Percentiles rank a stretch among this genome's conserved stretches.
Conservation (phyloP, 2,888 invertebrate genomes). For the Hirtodrosophila histrioides region DNA sequence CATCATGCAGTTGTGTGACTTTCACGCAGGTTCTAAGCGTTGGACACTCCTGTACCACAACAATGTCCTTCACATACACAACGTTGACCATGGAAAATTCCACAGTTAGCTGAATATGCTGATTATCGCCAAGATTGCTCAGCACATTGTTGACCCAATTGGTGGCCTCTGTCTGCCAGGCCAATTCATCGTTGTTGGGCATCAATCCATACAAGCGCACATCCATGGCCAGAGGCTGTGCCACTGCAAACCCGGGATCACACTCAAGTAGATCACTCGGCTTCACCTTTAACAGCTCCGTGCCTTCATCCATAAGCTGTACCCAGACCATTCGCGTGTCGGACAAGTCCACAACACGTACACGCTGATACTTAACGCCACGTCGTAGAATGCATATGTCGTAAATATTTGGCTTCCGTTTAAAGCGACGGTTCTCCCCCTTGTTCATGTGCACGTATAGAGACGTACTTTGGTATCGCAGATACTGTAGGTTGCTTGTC, state of each 20-base stretch:
- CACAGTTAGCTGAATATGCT: conserved; percentile 43
- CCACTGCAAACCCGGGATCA: conserved; percentile 2
- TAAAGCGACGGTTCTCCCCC: conserved; percentile 8
- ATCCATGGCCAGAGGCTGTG: conserved; percentile 43
- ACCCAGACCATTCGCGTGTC: conserved; percentile 23
- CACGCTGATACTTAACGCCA: conserved; percentile 26
- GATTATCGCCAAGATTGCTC: conserved; percentile 3
- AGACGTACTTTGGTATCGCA: not conserved
- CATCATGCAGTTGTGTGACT: conserved; percentile 14
- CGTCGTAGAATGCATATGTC: conserved; percentile 49
- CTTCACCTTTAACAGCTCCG: conserved; percentile 24
- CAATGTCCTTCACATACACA: conserved; percentile 40
- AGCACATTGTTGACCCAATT: conserved; percentile 28
- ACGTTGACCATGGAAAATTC: conserved; percentile 38
- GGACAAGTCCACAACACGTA: conserved; percentile 46
- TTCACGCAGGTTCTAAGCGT: conserved; percentile 31
- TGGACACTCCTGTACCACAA: conserved; percentile 44
- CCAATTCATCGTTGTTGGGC: conserved; percentile 5
- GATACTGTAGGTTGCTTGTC: not conserved
- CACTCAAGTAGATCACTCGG: conserved; percentile 38
- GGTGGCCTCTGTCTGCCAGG: conserved; percentile 17
- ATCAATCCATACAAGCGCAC: conserved; percentile 40
- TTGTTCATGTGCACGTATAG: conserved; percentile 34
- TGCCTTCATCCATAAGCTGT: conserved; percentile 52
- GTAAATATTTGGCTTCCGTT: not conserved